Percentiles rank a stretch among this genome's conserved stretches.
phyloP scores from a whole-genome alignment of 2,113 vertebrate species.

The Mus spicilegus region DNA sequence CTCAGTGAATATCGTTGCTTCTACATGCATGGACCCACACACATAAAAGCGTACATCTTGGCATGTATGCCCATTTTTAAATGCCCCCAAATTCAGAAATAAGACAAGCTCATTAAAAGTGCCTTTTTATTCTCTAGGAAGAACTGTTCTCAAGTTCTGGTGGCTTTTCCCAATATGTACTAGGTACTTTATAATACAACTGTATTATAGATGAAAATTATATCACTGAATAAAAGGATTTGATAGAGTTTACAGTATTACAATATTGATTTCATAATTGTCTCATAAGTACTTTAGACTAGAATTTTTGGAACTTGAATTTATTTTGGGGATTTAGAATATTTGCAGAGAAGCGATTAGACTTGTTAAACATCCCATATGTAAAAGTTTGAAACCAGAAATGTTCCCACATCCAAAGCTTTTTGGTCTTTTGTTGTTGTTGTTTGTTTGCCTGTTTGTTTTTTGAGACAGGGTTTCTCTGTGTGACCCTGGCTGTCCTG shows the following conservation, averaged over 20 bases:
- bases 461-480: not conserved
- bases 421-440: not conserved
- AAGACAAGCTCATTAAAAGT: not conserved
- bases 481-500: not conserved
- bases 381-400: not conserved
- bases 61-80: not conserved
- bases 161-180: not conserved
- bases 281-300: not conserved
- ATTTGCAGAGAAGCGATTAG: not conserved
- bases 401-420: not conserved
- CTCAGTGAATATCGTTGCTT: not conserved
- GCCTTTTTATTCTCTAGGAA: not conserved
- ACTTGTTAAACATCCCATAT: not conserved
- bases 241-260: not conserved
- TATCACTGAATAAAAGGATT: not conserved
- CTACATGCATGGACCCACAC: not conserved
- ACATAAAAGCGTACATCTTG: not conserved
- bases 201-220: not conserved
- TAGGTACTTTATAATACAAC: not conserved
- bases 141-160: not conserved
- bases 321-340: not conserved
- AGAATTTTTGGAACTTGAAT: not conserved
- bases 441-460: not conserved
- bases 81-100: not conserved
- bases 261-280: not conserved